phyloP scores from a whole-genome alignment of 2,888 invertebrate species.

The Ophion ellenae region DNA sequence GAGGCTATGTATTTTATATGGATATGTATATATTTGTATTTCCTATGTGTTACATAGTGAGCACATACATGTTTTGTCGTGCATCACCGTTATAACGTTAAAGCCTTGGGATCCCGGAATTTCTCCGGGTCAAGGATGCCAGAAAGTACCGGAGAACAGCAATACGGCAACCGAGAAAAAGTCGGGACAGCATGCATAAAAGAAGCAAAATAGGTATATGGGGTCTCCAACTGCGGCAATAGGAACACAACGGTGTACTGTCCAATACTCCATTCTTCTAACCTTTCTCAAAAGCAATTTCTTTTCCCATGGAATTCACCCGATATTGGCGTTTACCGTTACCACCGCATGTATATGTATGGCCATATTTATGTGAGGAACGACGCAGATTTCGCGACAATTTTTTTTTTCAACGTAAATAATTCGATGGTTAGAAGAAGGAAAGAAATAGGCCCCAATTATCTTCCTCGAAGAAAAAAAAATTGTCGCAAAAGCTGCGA shows the following conservation, averaged over 20 bases:
- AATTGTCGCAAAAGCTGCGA: no score
- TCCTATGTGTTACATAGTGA: conserved; percentile 10
- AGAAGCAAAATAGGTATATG: conserved; percentile 39
- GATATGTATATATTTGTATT: conserved; percentile 17
- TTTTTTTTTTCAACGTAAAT: no score
- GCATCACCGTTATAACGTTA: conserved; percentile 48
- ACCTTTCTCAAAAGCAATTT: conserved; percentile 20
- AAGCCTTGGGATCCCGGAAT: conserved; percentile 49
- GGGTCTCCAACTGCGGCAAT: conserved; percentile 30
- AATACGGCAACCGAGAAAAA: conserved; percentile 32
- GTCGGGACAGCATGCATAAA: conserved; percentile 19
- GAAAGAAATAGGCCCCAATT: no score
- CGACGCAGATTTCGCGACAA: no score
- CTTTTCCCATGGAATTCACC: conserved; percentile 40
- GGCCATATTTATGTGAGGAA: background rate
- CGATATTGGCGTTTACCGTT: conserved; percentile 41
- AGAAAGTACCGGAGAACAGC: conserved; percentile 33
- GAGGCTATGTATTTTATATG: conserved; percentile 4
- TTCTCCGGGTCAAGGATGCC: conserved; percentile 60
- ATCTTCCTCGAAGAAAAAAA: no score
- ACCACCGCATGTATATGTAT: background rate
- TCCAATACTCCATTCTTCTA: conserved; percentile 12
- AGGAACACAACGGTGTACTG: conserved; percentile 29
- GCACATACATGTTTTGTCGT: conserved; percentile 30
- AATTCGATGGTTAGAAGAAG: no score